Base-by-base conservation (phyloP, 2,113 vertebrate genomes). In the Hymenochirus boettgeri region DNA sequence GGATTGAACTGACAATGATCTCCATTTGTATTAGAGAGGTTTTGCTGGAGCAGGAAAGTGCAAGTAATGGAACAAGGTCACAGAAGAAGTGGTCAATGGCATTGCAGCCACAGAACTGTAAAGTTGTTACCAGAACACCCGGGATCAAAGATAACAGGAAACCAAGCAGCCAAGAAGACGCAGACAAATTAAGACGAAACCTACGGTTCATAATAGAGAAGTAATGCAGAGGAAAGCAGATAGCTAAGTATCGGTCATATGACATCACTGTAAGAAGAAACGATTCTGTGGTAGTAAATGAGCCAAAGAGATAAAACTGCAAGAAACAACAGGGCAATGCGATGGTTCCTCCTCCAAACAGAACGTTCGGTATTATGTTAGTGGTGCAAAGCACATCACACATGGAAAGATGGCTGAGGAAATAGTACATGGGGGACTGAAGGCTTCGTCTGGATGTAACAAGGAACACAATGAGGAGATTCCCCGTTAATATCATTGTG, bases 71-170 rank as follows among this genome's bases (percentile, higher is more conserved):
- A 3, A 73, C 61, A 52, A 77, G 61, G 61, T 80, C 78, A 70
- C 73, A 78, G 5, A 77, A 73, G 57, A 69, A 77, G 24, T 80
- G 76, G 24, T 80, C 62, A 1, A 73, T 79, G 5, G 56, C 57
- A 64, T 76, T 76, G 22, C 73, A 75, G 1, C 77, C 74, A 72
- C 75, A 79, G 35, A 69, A 80, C 2, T 73, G 63, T 17, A 80
- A 61, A 37, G 54, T 61, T 24, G 74, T 50, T 4, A 71, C 17
- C 15, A 77, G 65, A 25, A 70, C 59, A 51, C 72, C 54, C 45
- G 76, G 76, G 39, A 53, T 51, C 42, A 35, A 57, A 11, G 76
- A 74, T 23, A 77, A 48, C 0, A 74, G 23, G 42, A 72, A 75
- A 1, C 75, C 74, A 2, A 70, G 70, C n/a, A 72, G 31, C 74